A percentile compares a stretch with the other conserved stretches of the same genome.
Conservation (phyloP, 92 coral and sea anemone species). For the Porites divaricata region DNA sequence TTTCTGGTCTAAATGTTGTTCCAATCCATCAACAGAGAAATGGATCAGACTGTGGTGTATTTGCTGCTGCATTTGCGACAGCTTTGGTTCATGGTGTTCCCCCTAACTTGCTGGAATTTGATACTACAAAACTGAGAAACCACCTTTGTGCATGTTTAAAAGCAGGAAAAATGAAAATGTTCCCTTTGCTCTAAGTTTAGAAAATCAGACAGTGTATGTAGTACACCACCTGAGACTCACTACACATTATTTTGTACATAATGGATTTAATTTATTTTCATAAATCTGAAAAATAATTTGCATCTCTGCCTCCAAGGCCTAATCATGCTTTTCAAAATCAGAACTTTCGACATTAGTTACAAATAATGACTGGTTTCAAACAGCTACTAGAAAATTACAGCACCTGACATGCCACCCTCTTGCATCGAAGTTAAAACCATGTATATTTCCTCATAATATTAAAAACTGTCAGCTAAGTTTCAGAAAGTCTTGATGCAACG, state of each 20-base stretch:
- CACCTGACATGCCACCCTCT: slow-evolving; percentile 11
- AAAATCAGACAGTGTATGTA: slow-evolving; percentile 22
- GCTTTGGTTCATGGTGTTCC: slow-evolving; percentile 3
- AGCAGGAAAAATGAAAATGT: slow-evolving; percentile 7
- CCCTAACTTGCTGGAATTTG: no score
- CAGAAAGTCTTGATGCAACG: slow-evolving; percentile 13
- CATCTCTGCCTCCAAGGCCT: no score
- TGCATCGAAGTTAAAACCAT: slow-evolving; percentile 1
- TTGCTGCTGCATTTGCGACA: slow-evolving; percentile 54
- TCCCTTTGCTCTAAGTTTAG: slow-evolving; percentile 11
- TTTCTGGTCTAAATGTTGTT: slow-evolving; percentile 8
- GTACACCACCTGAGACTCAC: slow-evolving; percentile 16
- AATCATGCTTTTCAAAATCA: no score
- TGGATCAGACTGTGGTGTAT: slow-evolving; percentile 58
- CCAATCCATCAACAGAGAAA: slow-evolving; percentile 59
- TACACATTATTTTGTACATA: slow-evolving; percentile 24
- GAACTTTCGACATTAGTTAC: not conserved
- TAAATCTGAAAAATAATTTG: no score
- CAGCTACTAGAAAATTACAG: slow-evolving; percentile 11
- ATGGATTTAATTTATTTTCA: not conserved
- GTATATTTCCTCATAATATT: not conserved
- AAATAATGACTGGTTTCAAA: slow-evolving; percentile 4
- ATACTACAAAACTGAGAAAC: no score
- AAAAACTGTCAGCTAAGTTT: no score
- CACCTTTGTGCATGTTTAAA: no score